Evolutionary conservation across 2,797 vertebrate genomes (phyloP), one percentile per base, ranked within the genome.

Genomic region (Liparis tanakae): DNA sequence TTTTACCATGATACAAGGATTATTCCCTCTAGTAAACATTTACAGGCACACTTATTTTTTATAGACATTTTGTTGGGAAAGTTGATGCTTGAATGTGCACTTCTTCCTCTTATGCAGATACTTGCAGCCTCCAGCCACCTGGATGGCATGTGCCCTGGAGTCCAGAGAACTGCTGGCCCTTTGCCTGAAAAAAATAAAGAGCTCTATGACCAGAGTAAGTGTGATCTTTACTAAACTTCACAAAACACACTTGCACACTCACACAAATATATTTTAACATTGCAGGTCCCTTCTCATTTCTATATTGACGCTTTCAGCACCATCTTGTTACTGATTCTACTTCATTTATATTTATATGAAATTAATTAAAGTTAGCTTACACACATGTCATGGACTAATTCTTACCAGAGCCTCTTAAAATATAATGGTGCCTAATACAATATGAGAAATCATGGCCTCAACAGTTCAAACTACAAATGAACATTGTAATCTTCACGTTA

Each of bases 141-240:
- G 98, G 98, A 14, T 99, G 46, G 96, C 96, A 41, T 99, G 98
- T 83, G 91, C 96, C 54, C 91, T 99, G 84, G 98, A 99, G 90
- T 99, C 98, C 2, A 95, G 98, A 57, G 97, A 99, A 71, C 95
- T 99, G 15, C 95, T 99, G 10, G 85, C 96, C 25, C 93, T 99
- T 72, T 99, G 98, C 76, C 94, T 99, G 67, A 99, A 99, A 89
- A 99, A 98, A 88, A 91, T 99, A 13, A 99, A 98, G 89, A 88
- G 94, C 57, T 95, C 96, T 0, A 94, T 99, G 94, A 95, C 92
- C 79, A 99, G 96, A 95, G 98, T 98, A 81, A 80, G 83, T 70
- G 0, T 22, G 5, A 72, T 18, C 56, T 14, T 66, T 66, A 30
- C 13, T 72, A 15, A 56, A 41, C 14, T 6, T 41, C 10, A 48